Percentiles rank a stretch among this genome's conserved stretches.
Evolutionary conservation across 2,113 vertebrate genomes (phyloP).

Genomic region (Indicator indicator): DNA sequence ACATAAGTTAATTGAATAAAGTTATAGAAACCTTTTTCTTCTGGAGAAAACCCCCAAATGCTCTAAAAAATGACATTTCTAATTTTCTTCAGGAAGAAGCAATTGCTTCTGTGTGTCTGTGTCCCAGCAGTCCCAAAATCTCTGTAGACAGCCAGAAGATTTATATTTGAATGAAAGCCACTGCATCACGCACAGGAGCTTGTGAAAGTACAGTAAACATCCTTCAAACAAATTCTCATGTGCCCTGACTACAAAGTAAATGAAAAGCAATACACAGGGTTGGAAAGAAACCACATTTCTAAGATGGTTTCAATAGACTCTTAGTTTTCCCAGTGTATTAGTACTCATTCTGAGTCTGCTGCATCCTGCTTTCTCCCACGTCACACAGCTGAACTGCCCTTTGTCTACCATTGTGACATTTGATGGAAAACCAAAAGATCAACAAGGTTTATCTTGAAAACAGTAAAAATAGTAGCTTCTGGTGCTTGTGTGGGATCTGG

Average conservation of each 20-base stretch:
- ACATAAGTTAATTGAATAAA: neutral
- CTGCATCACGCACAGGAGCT: constrained; percentile 45
- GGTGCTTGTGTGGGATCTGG: neutral
- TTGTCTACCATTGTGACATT: constrained; percentile 23
- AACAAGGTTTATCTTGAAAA: constrained; percentile 44
- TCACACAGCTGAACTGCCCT: constrained; percentile 52
- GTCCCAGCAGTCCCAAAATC: constrained; percentile 30
- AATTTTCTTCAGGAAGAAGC: constrained; percentile 43
- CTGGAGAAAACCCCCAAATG: neutral
- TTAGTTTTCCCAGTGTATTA: constrained; percentile 64
- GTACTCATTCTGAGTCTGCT: constrained; percentile 59
- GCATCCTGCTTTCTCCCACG: constrained; percentile 46
- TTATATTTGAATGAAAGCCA: constrained; percentile 59
- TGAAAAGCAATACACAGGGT: constrained; percentile 59
- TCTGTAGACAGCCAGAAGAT: constrained; percentile 40
- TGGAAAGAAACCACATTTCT: constrained; percentile 65
- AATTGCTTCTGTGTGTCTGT: neutral
- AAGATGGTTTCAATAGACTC: constrained; percentile 63
- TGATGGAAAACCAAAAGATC: constrained; percentile 19
- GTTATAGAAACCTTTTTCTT: neutral
- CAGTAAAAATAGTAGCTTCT: constrained; percentile 17
- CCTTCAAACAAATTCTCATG: constrained; percentile 70
- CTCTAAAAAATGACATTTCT: constrained; percentile 35
- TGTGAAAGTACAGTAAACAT: constrained; percentile 64
- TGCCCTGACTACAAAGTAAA: constrained; percentile 70